Evolutionary conservation across 1,140 invertebrate genomes (phyloP).

Genomic region (Copidosoma floridanum): DNA sequence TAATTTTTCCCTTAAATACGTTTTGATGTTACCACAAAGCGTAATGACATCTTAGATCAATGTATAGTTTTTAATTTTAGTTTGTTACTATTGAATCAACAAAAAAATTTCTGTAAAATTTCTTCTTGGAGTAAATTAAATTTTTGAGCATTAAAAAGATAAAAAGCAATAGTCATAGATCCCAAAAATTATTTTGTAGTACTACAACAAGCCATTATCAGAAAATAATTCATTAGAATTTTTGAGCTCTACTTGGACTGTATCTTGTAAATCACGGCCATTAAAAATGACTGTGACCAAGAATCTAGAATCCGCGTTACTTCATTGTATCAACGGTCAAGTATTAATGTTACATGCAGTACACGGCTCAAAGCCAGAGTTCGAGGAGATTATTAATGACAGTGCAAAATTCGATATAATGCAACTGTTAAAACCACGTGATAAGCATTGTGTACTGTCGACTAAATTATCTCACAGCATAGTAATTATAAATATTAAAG

Average conservation of each 20-base stretch:
- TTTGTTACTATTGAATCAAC: too few species aligned
- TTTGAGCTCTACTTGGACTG: constrained; percentile 34
- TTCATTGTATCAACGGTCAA: constrained; percentile 31
- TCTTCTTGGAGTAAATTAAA: too few species aligned
- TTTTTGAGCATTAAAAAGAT: too few species aligned
- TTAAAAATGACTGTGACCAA: constrained; percentile 17
- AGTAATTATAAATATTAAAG: constrained; percentile 30
- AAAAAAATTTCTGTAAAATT: too few species aligned
- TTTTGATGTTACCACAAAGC: too few species aligned
- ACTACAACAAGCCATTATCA: constrained; percentile 34
- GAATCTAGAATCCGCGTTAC: constrained; percentile 34
- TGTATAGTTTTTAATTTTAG: too few species aligned
- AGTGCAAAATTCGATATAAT: constrained; percentile 28
- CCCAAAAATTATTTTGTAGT: constrained; percentile 32
- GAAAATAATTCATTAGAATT: constrained; percentile 20
- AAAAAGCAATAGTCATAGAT: too few species aligned
- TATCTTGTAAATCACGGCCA: constrained; percentile 28
- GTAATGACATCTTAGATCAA: too few species aligned
- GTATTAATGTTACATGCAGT: constrained; percentile 30
- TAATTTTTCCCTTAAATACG: too few species aligned
- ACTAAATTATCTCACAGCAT: constrained; percentile 32
- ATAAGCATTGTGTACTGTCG: constrained; percentile 27
- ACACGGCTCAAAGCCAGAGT: constrained; percentile 26
- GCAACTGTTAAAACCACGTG: constrained; percentile 21
- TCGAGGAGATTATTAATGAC: constrained; percentile 29